These are phyloP conservation scores for Phoxinus dragarum DNA, from an alignment of 2,797 vertebrate species.

Conservation along the genomic window DNA sequence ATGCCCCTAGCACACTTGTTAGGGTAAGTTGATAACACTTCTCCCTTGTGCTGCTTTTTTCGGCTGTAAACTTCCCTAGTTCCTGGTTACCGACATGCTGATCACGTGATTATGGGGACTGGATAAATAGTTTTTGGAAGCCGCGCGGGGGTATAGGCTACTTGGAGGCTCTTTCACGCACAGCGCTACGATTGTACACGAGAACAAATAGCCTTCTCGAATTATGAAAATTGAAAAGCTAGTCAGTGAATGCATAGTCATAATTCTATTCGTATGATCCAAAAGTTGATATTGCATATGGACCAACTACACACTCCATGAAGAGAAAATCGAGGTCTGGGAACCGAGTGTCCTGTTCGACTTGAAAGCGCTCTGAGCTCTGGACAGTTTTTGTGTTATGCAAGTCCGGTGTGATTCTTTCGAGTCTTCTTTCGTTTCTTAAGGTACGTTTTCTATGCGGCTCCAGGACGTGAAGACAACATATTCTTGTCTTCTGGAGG, in stretches of 20 bases:
- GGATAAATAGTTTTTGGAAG: conserved; percentile 82
- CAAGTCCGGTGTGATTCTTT: conserved; percentile 18
- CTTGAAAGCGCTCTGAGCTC: conserved; percentile 8
- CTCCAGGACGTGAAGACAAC: conserved; percentile 65
- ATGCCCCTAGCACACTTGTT: background rate
- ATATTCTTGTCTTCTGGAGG: conserved; percentile 59
- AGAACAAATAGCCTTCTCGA: conserved; percentile 58
- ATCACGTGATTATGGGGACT: conserved; percentile 76
- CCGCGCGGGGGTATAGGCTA: conserved; percentile 66
- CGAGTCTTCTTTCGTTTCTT: conserved; percentile 12
- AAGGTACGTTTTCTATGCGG: conserved; percentile 61
- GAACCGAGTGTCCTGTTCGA: conserved; percentile 17
- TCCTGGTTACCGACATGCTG: conserved; percentile 76
- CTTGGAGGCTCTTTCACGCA: conserved; percentile 75
- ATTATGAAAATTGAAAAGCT: conserved; percentile 52
- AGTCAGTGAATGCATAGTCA: background rate
- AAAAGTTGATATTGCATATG: background rate
- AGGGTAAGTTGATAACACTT: conserved; percentile 24
- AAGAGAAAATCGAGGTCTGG: conserved; percentile 24
- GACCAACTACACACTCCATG: background rate
- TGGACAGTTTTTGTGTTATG: conserved; percentile 32
- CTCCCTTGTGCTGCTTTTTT: conserved; percentile 37
- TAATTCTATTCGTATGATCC: background rate
- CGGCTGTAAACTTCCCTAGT: conserved; percentile 62
- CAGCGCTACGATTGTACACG: conserved; percentile 66